Base-by-base conservation (phyloP, 2,797 vertebrate species). In the Mionectes olivaceus region DNA sequence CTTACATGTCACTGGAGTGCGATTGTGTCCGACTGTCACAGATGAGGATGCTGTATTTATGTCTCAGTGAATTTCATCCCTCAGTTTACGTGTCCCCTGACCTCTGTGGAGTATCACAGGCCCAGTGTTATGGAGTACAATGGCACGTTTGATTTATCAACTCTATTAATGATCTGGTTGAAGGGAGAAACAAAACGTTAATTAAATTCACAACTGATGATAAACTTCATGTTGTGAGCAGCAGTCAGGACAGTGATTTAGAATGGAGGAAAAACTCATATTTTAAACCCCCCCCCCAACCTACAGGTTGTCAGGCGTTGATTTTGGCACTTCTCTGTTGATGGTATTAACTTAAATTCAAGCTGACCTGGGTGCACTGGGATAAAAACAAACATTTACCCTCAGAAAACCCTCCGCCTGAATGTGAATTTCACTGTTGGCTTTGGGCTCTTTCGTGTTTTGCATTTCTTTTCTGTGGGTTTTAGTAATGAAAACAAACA, bases 381-480 rank as follows among this genome's bases (percentile, higher is more conserved):
- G 83, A 81, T 78, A 11, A 84, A 92, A 78, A 14, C 87, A 92
- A 94, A 96, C 74, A 49, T 71, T 74, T 71, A 41, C 73, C 70
- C 88, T 75, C 7, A 0, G 63, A 49, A 84, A 89, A 84, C 84
- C 79, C 76, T 93, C 37, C 0, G 0, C 5, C 55, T 59, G 83
- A 43, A 53, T 43, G 89, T n/a, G 84, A 77, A 46, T 85, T 87
- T 63, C 81, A 24, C 52, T 0, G 0, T n/a, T 77, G 82, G 84
- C 94, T 94, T 80, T 87, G 78, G 89, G 81, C 65, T 73, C 32
- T 39, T 49, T 53, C 0, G 1, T 79, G 67, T 70, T 96, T 92
- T 92, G 76, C 57, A 55, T 92, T 91, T 91, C 84, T 91, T 89
- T 95, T 73, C 83, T 94, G 91, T 83, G 94, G 94, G 56, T 85